A percentile compares a stretch with the other conserved stretches of the same genome.
phyloP scores from a whole-genome alignment of 2,888 invertebrate genomes.

The Platerodrilus igneus region DNA sequence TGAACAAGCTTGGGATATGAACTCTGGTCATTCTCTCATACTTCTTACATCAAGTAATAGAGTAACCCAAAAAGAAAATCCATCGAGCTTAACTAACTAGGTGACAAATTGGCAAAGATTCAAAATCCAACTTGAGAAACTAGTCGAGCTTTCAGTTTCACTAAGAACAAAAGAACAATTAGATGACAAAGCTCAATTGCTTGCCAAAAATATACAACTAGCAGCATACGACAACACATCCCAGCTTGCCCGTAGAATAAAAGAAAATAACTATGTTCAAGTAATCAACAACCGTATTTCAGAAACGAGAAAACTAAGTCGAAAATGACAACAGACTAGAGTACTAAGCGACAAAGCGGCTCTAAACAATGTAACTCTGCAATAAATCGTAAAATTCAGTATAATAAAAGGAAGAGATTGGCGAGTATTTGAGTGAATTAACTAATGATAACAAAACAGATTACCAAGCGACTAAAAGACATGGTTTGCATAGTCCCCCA shows the following conservation, averaged over 20 bases:
- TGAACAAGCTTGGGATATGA: neutral
- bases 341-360: neutral
- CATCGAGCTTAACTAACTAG: too few relatives aligned
- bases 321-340: neutral
- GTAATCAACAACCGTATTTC: neutral
- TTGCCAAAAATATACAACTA: slow-evolving; percentile 4
- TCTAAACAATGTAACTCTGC: neutral
- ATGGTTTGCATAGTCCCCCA: neutral
- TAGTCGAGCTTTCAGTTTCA: too few relatives aligned
- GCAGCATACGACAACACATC: slow-evolving; percentile 4
- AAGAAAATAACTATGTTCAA: neutral
- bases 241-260: too few relatives aligned
- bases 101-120: too few relatives aligned
- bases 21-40: neutral
- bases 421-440: too few relatives aligned
- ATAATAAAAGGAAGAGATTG: neutral
- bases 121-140: too few relatives aligned
- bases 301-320: neutral
- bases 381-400: neutral
- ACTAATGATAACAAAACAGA: too few relatives aligned
- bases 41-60: neutral
- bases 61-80: neutral
- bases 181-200: neutral
- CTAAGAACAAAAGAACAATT: neutral
- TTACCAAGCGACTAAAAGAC: neutral